Conservation (phyloP, 2,888 invertebrate genomes). For the Liopterus haemorrhoidalis region DNA sequence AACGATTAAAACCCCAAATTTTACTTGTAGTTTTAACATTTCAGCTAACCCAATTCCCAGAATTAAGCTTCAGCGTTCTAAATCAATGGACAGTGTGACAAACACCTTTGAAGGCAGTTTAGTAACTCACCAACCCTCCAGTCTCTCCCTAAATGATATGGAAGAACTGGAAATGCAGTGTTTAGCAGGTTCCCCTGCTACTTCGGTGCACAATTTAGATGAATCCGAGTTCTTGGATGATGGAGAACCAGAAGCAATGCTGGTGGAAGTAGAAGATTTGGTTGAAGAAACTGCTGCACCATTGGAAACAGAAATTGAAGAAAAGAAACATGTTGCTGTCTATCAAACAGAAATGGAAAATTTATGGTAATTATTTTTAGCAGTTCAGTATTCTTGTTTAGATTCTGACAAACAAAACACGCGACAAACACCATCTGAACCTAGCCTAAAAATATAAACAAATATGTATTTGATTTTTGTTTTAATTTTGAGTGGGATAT, state of each 20-base stretch:
- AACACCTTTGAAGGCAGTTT: slow-evolving; percentile 44
- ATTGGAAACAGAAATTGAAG: slow-evolving; percentile 56
- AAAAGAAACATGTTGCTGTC: slow-evolving; percentile 65
- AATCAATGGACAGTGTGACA: slow-evolving; percentile 71
- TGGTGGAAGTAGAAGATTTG: slow-evolving; percentile 76
- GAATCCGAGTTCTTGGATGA: slow-evolving; percentile 34
- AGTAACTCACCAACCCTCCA: slow-evolving; percentile 62
- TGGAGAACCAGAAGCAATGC: slow-evolving; percentile 64
- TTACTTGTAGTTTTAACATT: too few relatives aligned
- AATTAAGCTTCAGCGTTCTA: slow-evolving; percentile 57
- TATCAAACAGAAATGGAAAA: slow-evolving; percentile 59
- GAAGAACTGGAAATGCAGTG: slow-evolving; percentile 57
- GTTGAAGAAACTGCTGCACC: slow-evolving; percentile 74
- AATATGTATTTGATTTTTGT: too few relatives aligned
- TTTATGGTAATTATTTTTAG: slow-evolving; percentile 51
- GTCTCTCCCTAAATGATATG: slow-evolving; percentile 66
- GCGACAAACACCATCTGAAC: too few relatives aligned
- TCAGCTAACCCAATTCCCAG: slow-evolving; percentile 26
- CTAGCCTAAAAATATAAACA: too few relatives aligned
- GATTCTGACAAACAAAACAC: too few relatives aligned
- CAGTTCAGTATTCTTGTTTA: too few relatives aligned
- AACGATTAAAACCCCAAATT: too few relatives aligned
- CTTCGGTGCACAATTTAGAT: slow-evolving; percentile 29
- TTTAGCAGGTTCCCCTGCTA: slow-evolving; percentile 38
- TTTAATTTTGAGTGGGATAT: too few relatives aligned